Percentiles rank a stretch among this genome's conserved stretches.
Evolutionary conservation across 2,888 invertebrate species (phyloP).

Genomic region (Pollenia griseotomentosa): DNA sequence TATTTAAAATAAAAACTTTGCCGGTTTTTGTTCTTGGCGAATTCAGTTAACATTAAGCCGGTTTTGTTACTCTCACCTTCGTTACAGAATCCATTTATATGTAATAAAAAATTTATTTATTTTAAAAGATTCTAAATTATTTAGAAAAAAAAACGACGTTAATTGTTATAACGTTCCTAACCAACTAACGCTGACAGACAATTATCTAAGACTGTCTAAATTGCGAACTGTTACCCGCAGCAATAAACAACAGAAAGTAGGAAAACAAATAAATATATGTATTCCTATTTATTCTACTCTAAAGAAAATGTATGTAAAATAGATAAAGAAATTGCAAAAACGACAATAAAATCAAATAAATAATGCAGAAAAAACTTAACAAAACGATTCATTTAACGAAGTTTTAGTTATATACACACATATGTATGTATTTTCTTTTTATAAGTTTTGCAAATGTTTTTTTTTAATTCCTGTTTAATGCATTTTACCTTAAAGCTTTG

Average conservation of each 20-base stretch:
- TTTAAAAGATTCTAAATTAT: no score
- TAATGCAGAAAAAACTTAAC: constrained; percentile 29
- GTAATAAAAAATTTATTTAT: neutral
- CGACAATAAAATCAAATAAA: constrained; percentile 38
- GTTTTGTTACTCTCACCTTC: constrained; percentile 39
- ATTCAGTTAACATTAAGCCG: no score
- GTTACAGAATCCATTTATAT: constrained; percentile 32
- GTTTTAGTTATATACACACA: constrained; percentile 47
- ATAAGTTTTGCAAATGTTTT: neutral
- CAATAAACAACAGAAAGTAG: constrained; percentile 34
- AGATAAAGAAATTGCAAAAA: constrained; percentile 59
- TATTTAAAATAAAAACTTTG: no score
- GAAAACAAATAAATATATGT: neutral
- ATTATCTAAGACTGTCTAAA: constrained; percentile 57
- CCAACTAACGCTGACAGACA: constrained; percentile 53
- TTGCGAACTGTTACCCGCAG: constrained; percentile 51
- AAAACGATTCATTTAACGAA: constrained; percentile 61
- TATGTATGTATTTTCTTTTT: constrained; percentile 31
- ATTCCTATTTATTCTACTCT: constrained; percentile 26
- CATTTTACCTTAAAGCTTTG: constrained; percentile 27
- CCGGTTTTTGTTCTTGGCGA: no score
- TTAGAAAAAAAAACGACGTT: neutral
- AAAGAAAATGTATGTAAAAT: constrained; percentile 66
- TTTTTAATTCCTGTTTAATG: constrained; percentile 14
- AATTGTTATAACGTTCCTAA: constrained; percentile 16